Conservation (phyloP, 2,888 invertebrate genomes). For the Elysia crispata region DNA sequence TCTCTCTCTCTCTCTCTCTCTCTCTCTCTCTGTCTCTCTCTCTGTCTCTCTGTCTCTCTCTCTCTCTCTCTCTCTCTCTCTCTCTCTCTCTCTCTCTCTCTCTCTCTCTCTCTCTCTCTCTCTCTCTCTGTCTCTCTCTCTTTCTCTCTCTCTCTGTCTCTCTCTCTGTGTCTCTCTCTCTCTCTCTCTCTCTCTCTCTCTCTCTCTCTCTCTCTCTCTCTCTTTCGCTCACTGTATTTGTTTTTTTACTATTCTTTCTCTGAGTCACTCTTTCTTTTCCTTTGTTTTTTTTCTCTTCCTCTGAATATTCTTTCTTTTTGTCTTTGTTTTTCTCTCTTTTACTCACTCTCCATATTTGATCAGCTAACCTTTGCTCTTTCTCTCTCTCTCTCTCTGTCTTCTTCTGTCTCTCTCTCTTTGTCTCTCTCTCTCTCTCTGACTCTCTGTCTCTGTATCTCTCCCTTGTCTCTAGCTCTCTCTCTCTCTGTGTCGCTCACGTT, state of each 20-base stretch:
- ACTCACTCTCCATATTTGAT: not conserved
- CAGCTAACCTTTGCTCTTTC: not conserved
- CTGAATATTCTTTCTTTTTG: not conserved
- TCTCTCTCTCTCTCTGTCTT: not conserved
- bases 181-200: slow-evolving; percentile 16
- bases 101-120: not conserved
- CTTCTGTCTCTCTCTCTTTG: not conserved
- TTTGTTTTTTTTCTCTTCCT: not conserved
- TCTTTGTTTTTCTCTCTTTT: not conserved
- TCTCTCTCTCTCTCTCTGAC: not conserved
- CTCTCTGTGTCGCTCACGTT: not conserved
- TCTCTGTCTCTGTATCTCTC: not conserved
- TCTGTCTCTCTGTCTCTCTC: not conserved
- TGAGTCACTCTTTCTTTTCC: not conserved
- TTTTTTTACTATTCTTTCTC: not conserved
- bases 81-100: slow-evolving; percentile 2
- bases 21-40: not conserved
- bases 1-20: not conserved
- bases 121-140: not conserved
- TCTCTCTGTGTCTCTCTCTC: not conserved
- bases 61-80: not conserved
- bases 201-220: slow-evolving; percentile 12
- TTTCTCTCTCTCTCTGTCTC: not conserved
- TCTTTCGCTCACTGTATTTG: not conserved
- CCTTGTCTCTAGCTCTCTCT: not conserved